phyloP scores from a whole-genome alignment of 2,113 vertebrate genomes.

The rat (Rattus norvegicus) region DNA sequence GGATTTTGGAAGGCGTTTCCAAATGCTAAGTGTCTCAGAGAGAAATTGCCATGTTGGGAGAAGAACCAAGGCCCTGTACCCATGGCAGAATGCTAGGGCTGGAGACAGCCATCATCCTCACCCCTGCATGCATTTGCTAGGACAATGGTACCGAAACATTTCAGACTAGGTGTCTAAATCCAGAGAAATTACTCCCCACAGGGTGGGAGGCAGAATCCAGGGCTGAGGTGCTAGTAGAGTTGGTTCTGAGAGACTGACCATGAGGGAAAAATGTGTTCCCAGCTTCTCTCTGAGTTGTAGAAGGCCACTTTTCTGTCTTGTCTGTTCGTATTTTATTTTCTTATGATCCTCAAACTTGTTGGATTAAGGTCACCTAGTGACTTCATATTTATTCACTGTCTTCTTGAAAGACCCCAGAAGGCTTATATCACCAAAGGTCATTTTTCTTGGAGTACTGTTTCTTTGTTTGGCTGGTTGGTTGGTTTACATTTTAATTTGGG shows the following conservation, averaged over 20 bases:
- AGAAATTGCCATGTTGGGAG: background rate
- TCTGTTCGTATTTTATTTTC: background rate
- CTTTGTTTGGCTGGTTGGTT: background rate
- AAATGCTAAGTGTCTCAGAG: background rate
- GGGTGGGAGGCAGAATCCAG: background rate
- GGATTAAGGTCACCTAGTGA: background rate
- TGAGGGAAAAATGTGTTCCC: background rate
- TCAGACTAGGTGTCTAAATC: background rate
- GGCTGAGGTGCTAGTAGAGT: background rate
- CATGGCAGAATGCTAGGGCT: background rate
- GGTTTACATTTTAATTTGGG: background rate
- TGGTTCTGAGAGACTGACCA: background rate
- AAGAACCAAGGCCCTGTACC: background rate
- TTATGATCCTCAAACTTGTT: background rate
- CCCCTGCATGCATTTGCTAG: background rate
- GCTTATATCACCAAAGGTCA: background rate
- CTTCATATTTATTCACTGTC: background rate
- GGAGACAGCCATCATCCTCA: background rate
- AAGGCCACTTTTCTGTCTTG: background rate
- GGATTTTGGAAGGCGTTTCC: background rate
- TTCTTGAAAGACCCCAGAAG: background rate
- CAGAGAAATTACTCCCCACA: background rate
- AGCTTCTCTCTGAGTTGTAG: background rate
- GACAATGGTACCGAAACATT: background rate
- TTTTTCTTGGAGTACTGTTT: background rate